These are phyloP conservation scores for Alauda arvensis DNA, from an alignment of 2,797 vertebrate genomes.

Conservation along the genomic window DNA sequence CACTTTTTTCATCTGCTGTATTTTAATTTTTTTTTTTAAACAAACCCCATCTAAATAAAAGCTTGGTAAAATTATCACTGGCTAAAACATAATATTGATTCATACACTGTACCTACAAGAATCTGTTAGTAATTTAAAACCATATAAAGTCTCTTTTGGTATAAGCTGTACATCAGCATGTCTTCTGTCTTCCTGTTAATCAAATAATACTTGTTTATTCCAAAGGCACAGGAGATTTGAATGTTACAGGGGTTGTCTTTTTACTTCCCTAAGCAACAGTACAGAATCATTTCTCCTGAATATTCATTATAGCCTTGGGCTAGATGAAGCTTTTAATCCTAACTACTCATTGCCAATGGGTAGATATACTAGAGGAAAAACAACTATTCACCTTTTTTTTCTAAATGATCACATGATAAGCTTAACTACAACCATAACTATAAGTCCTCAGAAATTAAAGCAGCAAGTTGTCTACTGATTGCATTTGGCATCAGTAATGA, in stretches of 20 bases:
- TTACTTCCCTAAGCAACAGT: constrained; percentile 42
- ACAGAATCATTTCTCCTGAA: constrained; percentile 49
- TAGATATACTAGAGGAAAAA: constrained; percentile 53
- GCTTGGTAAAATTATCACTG: background rate
- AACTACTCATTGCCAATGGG: constrained; percentile 59
- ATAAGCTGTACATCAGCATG: background rate
- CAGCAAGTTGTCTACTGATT: constrained; percentile 51
- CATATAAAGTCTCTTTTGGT: constrained; percentile 3
- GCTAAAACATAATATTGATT: background rate
- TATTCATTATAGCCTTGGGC: constrained; percentile 63
- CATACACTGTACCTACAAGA: background rate
- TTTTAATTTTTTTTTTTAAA: background rate
- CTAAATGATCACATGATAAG: constrained; percentile 54
- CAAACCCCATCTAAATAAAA: background rate
- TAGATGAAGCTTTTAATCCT: constrained; percentile 57
- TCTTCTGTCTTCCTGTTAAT: constrained; percentile 38
- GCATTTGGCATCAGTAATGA: constrained; percentile 43
- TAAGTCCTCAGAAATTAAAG: constrained; percentile 56
- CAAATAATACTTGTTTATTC: constrained; percentile 58
- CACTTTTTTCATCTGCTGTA: background rate
- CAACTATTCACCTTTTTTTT: constrained; percentile 46
- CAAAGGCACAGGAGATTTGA: constrained; percentile 50
- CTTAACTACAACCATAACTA: constrained; percentile 47
- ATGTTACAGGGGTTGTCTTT: constrained; percentile 49
- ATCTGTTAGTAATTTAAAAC: constrained; percentile 18